Evolutionary conservation across 2,888 invertebrate species (phyloP).

Genomic region (Kuschelorhynchus macadamiae): DNA sequence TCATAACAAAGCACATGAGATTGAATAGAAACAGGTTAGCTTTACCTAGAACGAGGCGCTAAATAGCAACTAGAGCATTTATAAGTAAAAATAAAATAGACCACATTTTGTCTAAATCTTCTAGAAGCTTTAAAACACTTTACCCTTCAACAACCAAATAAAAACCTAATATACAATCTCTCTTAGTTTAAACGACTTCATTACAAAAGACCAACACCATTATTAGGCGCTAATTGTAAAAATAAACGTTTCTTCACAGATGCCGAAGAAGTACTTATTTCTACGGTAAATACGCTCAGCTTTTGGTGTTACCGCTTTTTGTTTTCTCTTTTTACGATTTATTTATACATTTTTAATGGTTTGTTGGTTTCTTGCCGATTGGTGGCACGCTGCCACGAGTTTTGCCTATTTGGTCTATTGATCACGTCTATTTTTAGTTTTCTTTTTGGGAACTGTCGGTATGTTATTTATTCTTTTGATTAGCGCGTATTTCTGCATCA

Average conservation of each 20-base stretch:
- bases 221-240: conserved; percentile 36
- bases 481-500: no score
- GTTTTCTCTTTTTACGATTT: conserved; percentile 30
- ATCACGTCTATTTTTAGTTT: conserved; percentile 27
- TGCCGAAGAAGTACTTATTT: conserved; percentile 26
- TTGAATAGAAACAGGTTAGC: no score
- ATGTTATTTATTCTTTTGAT: not conserved
- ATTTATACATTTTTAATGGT: conserved; percentile 8
- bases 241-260: conserved; percentile 35
- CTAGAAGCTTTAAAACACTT: no score
- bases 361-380: conserved; percentile 21
- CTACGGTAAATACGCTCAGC: conserved; percentile 18
- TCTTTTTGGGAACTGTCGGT: conserved; percentile 11
- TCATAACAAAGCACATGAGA: no score
- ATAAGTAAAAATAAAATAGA: no score
- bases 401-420: conserved; percentile 1
- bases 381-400: conserved; percentile 16
- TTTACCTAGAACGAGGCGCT: no score
- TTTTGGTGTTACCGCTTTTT: conserved; percentile 29
- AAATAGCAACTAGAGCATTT: no score
- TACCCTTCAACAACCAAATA: no score
- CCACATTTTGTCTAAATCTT: no score
- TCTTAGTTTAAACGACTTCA: not conserved
- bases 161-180: no score
- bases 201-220: conserved; percentile 1